Conservation (phyloP, 2,113 vertebrate genomes). For the Numenius arquata region DNA sequence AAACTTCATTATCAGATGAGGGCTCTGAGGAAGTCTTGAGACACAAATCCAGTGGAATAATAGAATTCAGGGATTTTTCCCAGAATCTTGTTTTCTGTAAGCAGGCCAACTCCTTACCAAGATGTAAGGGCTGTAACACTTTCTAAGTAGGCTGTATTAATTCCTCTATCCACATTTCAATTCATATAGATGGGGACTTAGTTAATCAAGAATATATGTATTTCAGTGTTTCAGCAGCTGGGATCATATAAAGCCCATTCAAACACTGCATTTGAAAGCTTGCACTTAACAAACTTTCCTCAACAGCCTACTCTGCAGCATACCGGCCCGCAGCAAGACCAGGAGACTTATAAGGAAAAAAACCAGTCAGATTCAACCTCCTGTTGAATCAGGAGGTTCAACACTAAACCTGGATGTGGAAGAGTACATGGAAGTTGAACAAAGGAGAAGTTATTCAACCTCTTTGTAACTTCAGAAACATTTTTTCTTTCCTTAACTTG, state of each 20-base stretch:
- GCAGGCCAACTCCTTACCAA: not conserved
- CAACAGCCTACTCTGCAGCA: not conserved
- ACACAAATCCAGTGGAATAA: not conserved
- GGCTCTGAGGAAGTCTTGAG: not conserved
- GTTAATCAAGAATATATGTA: not conserved
- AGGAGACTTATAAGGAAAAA: not conserved
- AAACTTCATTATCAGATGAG: not conserved
- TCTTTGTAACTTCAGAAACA: not conserved
- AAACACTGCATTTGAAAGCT: not conserved
- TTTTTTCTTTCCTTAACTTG: not conserved
- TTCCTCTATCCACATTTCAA: not conserved
- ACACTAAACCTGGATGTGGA: not conserved
- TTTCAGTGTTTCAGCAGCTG: not conserved
- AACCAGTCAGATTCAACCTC: not conserved
- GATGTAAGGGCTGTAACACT: not conserved
- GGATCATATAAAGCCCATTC: not conserved
- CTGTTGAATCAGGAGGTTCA: not conserved
- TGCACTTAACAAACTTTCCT: not conserved
- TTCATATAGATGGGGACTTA: not conserved
- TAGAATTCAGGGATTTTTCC: not conserved
- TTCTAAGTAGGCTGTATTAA: not conserved
- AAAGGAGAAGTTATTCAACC: not conserved
- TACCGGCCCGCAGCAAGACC: not conserved
- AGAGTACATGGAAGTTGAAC: not conserved
- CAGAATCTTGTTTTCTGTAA: not conserved